Conservation (phyloP, 2,797 vertebrate genomes). For the Scarus forsteni region DNA sequence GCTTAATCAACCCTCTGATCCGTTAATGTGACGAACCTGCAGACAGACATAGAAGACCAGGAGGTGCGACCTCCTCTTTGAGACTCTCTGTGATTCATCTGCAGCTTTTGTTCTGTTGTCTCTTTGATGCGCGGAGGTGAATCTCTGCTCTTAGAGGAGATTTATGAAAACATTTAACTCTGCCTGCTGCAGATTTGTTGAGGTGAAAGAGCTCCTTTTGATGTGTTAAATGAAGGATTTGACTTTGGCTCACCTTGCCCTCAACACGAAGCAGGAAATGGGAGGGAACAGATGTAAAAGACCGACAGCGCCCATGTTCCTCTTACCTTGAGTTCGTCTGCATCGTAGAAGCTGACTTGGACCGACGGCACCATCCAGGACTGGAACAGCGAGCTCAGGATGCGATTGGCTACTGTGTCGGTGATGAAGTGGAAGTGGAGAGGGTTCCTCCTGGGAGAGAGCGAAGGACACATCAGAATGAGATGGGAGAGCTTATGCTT, state of each 20-base stretch:
- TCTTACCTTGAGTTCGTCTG: conserved; percentile 92
- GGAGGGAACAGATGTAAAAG: not conserved
- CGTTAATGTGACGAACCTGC: not conserved
- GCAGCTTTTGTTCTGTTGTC: not conserved
- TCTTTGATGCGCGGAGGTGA: conserved; percentile 39
- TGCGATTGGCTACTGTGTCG: conserved; percentile 89
- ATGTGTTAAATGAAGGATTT: conserved; percentile 15
- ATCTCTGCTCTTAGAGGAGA: conserved; percentile 12
- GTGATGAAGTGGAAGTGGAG: conserved; percentile 97
- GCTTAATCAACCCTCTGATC: conserved; percentile 15
- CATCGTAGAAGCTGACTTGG: conserved; percentile 93
- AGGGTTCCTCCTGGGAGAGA: conserved; percentile 90
- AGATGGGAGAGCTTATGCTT: no score
- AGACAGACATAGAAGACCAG: not conserved
- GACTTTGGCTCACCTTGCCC: conserved; percentile 34
- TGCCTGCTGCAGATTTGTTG: not conserved
- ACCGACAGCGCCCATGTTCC: not conserved
- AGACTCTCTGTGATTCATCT: not conserved
- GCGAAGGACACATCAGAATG: no score
- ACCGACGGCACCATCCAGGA: conserved; percentile 97
- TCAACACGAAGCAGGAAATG: not conserved
- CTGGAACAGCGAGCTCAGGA: conserved; percentile 91
- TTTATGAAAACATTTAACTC: conserved; percentile 21
- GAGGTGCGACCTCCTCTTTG: conserved; percentile 6
- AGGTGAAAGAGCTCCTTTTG: conserved; percentile 9